Conservation (phyloP, 92 coral and sea anemone species). For the Pocillopora meandrina region DNA sequence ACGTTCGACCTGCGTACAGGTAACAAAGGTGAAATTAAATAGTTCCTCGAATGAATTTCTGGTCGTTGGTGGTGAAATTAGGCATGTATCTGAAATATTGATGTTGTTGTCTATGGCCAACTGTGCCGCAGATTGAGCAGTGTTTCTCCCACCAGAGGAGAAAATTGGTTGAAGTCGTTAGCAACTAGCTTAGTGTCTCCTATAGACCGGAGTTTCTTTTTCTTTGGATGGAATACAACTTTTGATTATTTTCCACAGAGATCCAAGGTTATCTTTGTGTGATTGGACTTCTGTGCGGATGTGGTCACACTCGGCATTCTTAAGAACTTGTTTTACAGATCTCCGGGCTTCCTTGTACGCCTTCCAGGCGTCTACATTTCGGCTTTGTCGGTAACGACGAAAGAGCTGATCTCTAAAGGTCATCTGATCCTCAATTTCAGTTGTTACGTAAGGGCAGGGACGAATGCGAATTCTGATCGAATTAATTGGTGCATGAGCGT, state of each 20-base stretch:
- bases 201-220: background rate
- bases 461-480: constrained; percentile 48
- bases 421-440: constrained; percentile 47
- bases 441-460: constrained; percentile 63
- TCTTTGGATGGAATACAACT: constrained; percentile 22
- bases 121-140: no score
- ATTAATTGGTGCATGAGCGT: constrained; percentile 49
- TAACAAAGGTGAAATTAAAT: background rate
- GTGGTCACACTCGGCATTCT: no score
- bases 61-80: no score
- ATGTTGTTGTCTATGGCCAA: no score
- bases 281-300: constrained; percentile 1
- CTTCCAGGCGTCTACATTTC: no score
- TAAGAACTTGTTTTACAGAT: no score
- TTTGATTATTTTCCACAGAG: constrained; percentile 41
- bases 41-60: no score
- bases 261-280: constrained; percentile 35
- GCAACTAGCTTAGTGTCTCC: no score
- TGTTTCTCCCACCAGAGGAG: no score
- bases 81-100: no score
- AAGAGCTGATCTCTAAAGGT: background rate
- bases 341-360: no score
- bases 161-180: no score
- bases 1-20: background rate
- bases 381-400: background rate